Percentiles rank a stretch among this genome's conserved stretches.
phyloP scores from a whole-genome alignment of 2,113 vertebrate genomes.

The Chionodraco myersi region DNA sequence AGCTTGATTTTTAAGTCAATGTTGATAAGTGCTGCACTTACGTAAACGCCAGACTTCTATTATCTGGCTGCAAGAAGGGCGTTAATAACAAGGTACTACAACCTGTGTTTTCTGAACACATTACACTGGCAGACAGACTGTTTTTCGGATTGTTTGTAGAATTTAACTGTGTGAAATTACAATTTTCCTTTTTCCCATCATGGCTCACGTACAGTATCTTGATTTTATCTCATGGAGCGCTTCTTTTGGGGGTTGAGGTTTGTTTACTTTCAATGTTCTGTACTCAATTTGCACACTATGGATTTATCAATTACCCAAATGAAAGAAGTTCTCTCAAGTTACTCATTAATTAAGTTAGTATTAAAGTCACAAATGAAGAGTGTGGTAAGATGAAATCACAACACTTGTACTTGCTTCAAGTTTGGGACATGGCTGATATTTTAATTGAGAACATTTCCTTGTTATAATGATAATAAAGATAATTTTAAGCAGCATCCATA shows the following conservation, averaged over 20 bases:
- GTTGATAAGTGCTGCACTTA: constrained; percentile 25
- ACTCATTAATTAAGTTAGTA: no score
- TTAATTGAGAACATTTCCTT: not conserved
- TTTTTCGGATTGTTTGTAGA: constrained; percentile 36
- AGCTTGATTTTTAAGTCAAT: constrained; percentile 10
- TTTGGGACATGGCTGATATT: not conserved
- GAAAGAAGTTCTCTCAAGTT: no score
- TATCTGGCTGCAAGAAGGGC: constrained; percentile 26
- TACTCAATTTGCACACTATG: not conserved
- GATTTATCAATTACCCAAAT: no score
- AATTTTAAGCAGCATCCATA: not conserved
- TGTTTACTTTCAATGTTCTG: constrained; percentile 62
- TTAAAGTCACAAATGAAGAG: no score
- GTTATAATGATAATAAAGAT: not conserved
- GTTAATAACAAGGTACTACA: constrained; percentile 6
- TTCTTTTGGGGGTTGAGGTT: constrained; percentile 15
- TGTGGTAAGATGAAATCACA: no score
- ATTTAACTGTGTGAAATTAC: constrained; percentile 43
- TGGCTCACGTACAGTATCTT: constrained; percentile 17
- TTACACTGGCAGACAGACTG: constrained; percentile 4
- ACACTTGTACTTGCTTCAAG: no score
- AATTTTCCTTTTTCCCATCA: constrained; percentile 44
- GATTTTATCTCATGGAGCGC: constrained; percentile 42
- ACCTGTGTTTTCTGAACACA: not conserved
- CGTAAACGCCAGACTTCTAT: not conserved